Evolutionary conservation across 1,140 invertebrate genomes (phyloP).

Genomic region (Zaprionus nigranus): DNA sequence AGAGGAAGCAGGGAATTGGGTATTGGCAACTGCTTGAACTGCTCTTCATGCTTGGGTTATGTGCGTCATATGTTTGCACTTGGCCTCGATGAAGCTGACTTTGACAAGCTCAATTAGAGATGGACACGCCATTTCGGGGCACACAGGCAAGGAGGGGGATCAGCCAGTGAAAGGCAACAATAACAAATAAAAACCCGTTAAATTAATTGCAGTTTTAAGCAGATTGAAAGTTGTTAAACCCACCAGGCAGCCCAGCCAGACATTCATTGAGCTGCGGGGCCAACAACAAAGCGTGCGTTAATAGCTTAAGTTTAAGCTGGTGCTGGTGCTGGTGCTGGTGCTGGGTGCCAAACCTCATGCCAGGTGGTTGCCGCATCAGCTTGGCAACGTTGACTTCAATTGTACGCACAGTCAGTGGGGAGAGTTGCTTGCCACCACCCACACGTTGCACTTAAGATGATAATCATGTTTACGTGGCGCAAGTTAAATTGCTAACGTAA

Average conservation of each 20-base stretch:
- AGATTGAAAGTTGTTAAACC: slow-evolving; percentile 74
- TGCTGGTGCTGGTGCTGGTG: background rate
- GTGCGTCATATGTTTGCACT: slow-evolving; percentile 31
- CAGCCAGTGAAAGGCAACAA: slow-evolving; percentile 40
- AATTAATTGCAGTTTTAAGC: slow-evolving; percentile 81
- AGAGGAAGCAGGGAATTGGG: background rate
- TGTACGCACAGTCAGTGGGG: slow-evolving; percentile 45
- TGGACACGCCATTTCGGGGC: slow-evolving; percentile 19
- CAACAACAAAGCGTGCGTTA: slow-evolving; percentile 59
- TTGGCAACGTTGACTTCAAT: slow-evolving; percentile 48
- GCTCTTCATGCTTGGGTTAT: slow-evolving; percentile 12
- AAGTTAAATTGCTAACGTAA: slow-evolving; percentile 82
- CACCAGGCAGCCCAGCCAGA: slow-evolving; percentile 24
- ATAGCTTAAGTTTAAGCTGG: slow-evolving; percentile 52
- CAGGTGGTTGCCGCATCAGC: slow-evolving; percentile 7
- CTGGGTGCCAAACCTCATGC: slow-evolving; percentile 19
- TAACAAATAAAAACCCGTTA: slow-evolving; percentile 66
- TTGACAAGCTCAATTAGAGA: slow-evolving; percentile 79
- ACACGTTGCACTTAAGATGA: slow-evolving; percentile 78
- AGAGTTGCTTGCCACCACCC: slow-evolving; percentile 18
- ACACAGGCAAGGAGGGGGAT: background rate
- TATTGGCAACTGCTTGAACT: slow-evolving; percentile 20
- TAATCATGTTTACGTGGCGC: slow-evolving; percentile 82
- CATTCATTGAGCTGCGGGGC: background rate
- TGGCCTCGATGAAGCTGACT: slow-evolving; percentile 25